Conservation (phyloP, 2,797 vertebrate genomes). For the Hydrophis major region DNA sequence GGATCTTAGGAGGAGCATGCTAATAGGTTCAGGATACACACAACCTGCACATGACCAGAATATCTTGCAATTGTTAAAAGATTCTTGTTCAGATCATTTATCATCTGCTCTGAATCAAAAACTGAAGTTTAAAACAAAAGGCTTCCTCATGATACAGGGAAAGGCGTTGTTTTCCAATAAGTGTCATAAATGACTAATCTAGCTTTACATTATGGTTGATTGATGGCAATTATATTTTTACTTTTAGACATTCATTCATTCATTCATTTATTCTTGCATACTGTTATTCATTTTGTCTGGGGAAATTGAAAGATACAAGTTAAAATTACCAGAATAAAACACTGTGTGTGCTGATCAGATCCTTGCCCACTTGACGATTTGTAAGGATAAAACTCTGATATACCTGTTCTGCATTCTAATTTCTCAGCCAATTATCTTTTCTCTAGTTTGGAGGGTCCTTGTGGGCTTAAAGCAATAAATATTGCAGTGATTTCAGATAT, state of each 20-base stretch:
- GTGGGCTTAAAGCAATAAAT: slow-evolving; percentile 74
- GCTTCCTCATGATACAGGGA: neutral
- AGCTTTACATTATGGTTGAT: neutral
- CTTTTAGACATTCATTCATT: neutral
- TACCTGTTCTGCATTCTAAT: slow-evolving; percentile 72
- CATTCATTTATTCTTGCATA: neutral
- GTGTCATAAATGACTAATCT: neutral
- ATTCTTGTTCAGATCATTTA: neutral
- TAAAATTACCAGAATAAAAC: neutral
- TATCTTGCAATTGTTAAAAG: neutral
- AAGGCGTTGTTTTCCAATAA: neutral
- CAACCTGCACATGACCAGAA: neutral
- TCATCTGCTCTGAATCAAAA: neutral
- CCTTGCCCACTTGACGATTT: neutral
- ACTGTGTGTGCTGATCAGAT: neutral
- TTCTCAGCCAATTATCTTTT: slow-evolving; percentile 86
- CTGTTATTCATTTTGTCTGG: neutral
- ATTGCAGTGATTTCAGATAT: slow-evolving; percentile 71
- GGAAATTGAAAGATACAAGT: neutral
- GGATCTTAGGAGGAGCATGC: neutral
- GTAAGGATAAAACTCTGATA: neutral
- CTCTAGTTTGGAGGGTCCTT: slow-evolving; percentile 67
- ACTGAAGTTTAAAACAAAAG: neutral
- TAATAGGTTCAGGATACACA: neutral
- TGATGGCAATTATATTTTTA: neutral